phyloP scores from a whole-genome alignment of 2,113 vertebrate species.

The Catharus minimus region DNA sequence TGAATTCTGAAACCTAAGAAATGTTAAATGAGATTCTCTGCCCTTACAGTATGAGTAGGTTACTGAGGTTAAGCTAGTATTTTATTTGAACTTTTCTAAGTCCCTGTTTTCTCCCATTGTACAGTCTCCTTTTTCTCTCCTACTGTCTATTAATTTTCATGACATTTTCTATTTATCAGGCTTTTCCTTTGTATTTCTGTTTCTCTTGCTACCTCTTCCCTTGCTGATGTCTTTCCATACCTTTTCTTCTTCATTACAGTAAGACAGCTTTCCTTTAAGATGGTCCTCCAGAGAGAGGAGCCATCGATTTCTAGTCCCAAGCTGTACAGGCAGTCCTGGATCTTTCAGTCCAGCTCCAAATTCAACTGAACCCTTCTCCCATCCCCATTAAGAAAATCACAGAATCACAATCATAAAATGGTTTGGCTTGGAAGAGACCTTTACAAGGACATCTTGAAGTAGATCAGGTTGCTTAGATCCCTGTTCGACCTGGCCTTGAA shows the following conservation, averaged over 20 bases:
- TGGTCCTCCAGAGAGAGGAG: neutral
- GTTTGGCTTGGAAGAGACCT: neutral
- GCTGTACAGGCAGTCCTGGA: neutral
- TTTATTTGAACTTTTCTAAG: constrained; percentile 61
- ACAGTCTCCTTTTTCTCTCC: neutral
- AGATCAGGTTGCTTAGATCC: neutral
- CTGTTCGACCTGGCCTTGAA: neutral
- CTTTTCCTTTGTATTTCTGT: neutral
- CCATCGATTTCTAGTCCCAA: neutral
- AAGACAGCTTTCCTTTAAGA: constrained; percentile 4
- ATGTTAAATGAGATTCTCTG: constrained; percentile 72
- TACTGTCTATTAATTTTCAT: constrained; percentile 49
- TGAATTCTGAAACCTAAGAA: constrained; percentile 68
- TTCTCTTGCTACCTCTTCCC: constrained; percentile 26
- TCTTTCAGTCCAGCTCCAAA: neutral
- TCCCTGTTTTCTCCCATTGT: constrained; percentile 3
- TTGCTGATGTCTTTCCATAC: constrained; percentile 3
- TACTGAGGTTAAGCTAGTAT: constrained; percentile 64
- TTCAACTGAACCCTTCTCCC: neutral
- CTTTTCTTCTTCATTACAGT: constrained; percentile 14
- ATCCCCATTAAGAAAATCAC: neutral
- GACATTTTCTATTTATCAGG: constrained; percentile 58
- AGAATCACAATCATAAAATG: neutral
- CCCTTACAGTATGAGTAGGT: constrained; percentile 55
- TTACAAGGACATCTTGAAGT: neutral